Percentiles rank a stretch among this genome's conserved stretches.
These are phyloP conservation scores for Magallana angulata DNA, from an alignment of 1,140 invertebrate genomes.

Conservation along the genomic window DNA sequence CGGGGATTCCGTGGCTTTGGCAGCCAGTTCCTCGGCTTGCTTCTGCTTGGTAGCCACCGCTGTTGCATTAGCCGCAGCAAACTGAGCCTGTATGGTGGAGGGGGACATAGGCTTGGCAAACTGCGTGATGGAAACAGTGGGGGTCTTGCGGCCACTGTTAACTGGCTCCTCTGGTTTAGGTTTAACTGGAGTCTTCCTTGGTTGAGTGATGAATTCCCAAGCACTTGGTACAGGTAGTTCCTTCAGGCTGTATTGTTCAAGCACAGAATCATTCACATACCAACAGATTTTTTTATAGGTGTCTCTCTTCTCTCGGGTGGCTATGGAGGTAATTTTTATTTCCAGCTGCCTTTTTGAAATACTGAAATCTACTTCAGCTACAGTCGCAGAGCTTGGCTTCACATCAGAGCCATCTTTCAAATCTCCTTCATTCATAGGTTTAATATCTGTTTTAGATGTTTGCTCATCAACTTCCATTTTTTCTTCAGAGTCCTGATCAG, in stretches of 20 bases:
- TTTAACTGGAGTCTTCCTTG: constrained; percentile 52
- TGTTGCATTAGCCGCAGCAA: constrained; percentile 54
- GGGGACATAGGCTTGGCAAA: constrained; percentile 67
- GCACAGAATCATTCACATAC: constrained; percentile 84
- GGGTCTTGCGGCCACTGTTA: constrained; percentile 47
- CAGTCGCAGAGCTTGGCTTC: constrained; percentile 35
- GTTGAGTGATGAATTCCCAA: constrained; percentile 60
- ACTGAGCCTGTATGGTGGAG: constrained; percentile 59
- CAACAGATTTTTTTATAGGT: constrained; percentile 84
- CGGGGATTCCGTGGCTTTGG: constrained; percentile 24
- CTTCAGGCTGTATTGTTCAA: constrained; percentile 82
- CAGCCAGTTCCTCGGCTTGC: background rate
- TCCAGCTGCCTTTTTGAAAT: constrained; percentile 78
- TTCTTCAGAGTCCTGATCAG: constrained; percentile 36
- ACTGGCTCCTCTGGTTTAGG: constrained; percentile 54
- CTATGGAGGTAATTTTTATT: constrained; percentile 80
- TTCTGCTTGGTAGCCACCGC: constrained; percentile 49
- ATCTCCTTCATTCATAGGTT: background rate
- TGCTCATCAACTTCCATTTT: constrained; percentile 60
- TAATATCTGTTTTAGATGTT: constrained; percentile 13
- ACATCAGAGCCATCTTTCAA: background rate
- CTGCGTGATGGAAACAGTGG: constrained; percentile 61
- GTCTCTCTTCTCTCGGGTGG: constrained; percentile 80
- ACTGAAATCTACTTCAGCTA: constrained; percentile 49
- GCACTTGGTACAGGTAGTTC: constrained; percentile 77